Conservation (phyloP, 2,888 invertebrate species). For the Epistrophe grossulariae region DNA sequence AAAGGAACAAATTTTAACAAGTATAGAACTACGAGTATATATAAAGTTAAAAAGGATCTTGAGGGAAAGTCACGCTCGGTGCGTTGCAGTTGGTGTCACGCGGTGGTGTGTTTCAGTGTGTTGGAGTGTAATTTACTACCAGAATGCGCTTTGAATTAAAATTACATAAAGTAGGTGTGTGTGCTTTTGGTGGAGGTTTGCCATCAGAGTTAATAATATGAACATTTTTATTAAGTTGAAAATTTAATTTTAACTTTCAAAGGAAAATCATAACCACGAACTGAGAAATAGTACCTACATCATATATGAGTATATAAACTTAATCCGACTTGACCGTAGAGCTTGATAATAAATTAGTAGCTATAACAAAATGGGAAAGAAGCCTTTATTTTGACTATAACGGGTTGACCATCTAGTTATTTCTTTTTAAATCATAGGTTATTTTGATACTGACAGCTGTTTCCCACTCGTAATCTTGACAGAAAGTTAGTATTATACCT, state of each 20-base stretch:
- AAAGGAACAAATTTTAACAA: not conserved
- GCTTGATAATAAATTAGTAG: too few relatives aligned
- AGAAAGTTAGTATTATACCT: too few relatives aligned
- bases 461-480: too few relatives aligned
- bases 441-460: too few relatives aligned
- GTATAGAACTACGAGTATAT: too few relatives aligned
- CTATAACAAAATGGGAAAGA: too few relatives aligned
- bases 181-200: not conserved
- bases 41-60: not conserved
- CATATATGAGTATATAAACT: too few relatives aligned
- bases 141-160: slow-evolving; percentile 60
- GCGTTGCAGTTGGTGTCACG: not conserved
- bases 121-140: slow-evolving; percentile 46
- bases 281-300: too few relatives aligned
- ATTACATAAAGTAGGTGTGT: slow-evolving; percentile 4
- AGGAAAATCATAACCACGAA: not conserved
- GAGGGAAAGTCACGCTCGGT: not conserved
- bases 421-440: too few relatives aligned
- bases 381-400: too few relatives aligned
- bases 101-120: slow-evolving; percentile 14
- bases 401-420: too few relatives aligned
- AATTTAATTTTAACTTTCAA: slow-evolving; percentile 5
- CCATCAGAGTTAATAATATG: not conserved
- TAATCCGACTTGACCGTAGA: too few relatives aligned
- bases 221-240: not conserved